Base-by-base conservation (phyloP, 2,797 vertebrate genomes). In the Enteromius trimaculatus region DNA sequence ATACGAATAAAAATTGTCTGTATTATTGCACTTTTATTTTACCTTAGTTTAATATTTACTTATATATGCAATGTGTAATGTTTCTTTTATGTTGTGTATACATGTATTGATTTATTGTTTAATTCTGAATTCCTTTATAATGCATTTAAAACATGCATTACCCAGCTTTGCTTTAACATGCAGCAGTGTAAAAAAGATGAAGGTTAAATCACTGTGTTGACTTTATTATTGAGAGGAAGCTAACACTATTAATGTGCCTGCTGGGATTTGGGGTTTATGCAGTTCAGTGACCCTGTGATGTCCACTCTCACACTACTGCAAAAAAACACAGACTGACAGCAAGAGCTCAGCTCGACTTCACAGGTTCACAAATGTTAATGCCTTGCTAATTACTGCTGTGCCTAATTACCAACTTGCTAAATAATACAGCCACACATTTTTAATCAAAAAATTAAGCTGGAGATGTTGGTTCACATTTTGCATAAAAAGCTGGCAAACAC, bases 251-350 rank as follows among this genome's bases (percentile, higher is more conserved):
- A 93, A 93, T 60, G 86, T 93, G 93, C 92, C 93, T 94, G 88
- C 90, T 88, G 90, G 91, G 93, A 93, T 92, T 92, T 92, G 89
- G 90, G 92, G 91, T 92, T 92, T 92, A 89, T 89, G 92, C 90
- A 93, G 92, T 93, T 94, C 92, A 92, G 89, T 93, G 93, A 94
- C 92, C 92, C 92, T 87, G 89, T 90, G 90, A 91, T 93, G 92
- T 93, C 92, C 92, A 92, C 92, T 93, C 91, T 92, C 92, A 91
- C 92, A 93, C 93, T 93, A 92, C 93, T 93, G 93, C 93, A 94
- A 93, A 72, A 16, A 71, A 53, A 23, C 8, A 23, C 11, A 62
- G 6, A 34, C 37, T 29, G 51, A 70, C 37, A 60, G 79, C 8
- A 21, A 70, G 4, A 81, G 26, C 68, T 80, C 68, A 70, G 49